These are phyloP conservation scores for Bos indicus DNA, from an alignment of 2,113 vertebrate genomes.

Conservation along the genomic window DNA sequence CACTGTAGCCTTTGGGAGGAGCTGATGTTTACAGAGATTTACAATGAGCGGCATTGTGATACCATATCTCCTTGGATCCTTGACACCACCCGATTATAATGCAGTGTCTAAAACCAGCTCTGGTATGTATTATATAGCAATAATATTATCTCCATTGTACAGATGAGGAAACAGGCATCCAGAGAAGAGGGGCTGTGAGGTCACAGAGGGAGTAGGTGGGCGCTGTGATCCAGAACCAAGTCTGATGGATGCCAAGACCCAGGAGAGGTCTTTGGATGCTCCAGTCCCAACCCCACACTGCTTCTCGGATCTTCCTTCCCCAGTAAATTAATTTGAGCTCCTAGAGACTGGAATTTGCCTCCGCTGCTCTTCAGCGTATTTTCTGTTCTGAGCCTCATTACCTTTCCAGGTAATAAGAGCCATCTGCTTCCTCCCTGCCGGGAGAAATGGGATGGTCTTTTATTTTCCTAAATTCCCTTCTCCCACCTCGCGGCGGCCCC, in stretches of 20 bases:
- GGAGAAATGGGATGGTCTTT: neutral
- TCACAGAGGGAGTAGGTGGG: neutral
- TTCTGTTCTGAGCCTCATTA: constrained; percentile 5
- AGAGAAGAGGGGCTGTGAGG: neutral
- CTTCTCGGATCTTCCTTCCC: neutral
- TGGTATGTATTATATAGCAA: accelerated
- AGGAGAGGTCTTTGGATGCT: accelerated
- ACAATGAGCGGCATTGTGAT: neutral
- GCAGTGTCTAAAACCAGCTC: neutral
- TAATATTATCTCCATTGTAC: too few relatives aligned
- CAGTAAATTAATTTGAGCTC: neutral
- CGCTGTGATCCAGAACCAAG: neutral
- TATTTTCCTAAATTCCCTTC: neutral
- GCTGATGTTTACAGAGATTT: neutral
- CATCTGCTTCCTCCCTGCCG: constrained; percentile 16
- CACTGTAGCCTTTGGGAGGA: neutral
- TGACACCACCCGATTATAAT: accelerated
- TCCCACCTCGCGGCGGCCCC: neutral
- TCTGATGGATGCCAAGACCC: too few relatives aligned
- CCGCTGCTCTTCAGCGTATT: accelerated
- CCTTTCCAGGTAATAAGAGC: constrained; percentile 33
- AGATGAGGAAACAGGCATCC: neutral
- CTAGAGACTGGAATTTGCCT: neutral
- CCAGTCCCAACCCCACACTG: accelerated
- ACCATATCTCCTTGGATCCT: neutral